A percentile compares a stretch with the other conserved stretches of the same genome.
These are phyloP conservation scores for Sciurus carolinensis DNA, from an alignment of 2,797 vertebrate species.

Conservation along the genomic window DNA sequence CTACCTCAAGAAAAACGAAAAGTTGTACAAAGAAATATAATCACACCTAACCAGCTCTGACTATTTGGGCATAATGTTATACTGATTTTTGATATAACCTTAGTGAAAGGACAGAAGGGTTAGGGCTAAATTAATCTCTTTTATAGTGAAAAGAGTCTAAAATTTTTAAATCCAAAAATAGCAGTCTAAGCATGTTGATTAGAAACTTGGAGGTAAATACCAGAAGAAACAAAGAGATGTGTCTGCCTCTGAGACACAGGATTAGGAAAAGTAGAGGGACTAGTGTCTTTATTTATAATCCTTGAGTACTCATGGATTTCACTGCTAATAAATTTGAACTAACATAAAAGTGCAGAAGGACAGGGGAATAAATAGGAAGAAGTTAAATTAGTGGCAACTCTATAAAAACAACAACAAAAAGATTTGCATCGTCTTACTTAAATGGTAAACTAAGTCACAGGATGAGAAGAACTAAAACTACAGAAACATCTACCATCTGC, in stretches of 20 bases:
- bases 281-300: neutral
- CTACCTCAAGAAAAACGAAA: neutral
- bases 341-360: neutral
- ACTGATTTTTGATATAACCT: neutral
- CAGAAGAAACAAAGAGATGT: neutral
- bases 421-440: neutral
- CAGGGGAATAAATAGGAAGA: neutral
- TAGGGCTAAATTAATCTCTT: neutral
- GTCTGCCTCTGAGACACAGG: neutral
- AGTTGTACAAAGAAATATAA: neutral
- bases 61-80: fast-evolving
- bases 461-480: neutral
- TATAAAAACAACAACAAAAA: neutral
- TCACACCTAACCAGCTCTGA: neutral
- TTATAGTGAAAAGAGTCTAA: neutral
- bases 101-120: neutral
- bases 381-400: neutral
- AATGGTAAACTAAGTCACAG: neutral
- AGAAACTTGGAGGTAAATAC: neutral
- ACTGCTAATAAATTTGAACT: neutral
- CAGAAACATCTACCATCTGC: neutral
- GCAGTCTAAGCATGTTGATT: neutral
- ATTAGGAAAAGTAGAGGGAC: neutral
- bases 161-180: neutral
- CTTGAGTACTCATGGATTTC: neutral